Conservation (phyloP, 1,140 invertebrate species). For the Tetragnatha versicolor region DNA sequence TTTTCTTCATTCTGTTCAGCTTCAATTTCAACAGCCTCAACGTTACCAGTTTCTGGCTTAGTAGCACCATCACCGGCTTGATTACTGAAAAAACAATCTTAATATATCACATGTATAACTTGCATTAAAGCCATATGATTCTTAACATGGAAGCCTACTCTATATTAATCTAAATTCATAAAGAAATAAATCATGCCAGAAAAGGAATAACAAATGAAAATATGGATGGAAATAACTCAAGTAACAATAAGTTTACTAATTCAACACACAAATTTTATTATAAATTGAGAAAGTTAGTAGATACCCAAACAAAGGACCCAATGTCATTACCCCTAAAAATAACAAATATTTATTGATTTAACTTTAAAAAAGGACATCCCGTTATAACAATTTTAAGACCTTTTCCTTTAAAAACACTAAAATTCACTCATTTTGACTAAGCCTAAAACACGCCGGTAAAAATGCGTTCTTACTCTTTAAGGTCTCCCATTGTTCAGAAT, state of each 20-base stretch:
- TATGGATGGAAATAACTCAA: not conserved
- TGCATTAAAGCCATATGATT: not conserved
- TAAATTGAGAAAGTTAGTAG: not conserved
- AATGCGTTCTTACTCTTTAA: slow-evolving; percentile 8
- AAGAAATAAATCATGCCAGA: not conserved
- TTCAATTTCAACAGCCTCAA: slow-evolving; percentile 6
- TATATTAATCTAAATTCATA: not conserved
- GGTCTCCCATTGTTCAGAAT: slow-evolving; percentile 8
- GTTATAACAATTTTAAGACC: not conserved
- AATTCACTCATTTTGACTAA: no score
- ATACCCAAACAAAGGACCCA: not conserved
- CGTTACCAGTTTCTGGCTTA: not conserved
- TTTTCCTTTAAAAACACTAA: not conserved
- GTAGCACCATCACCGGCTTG: not conserved
- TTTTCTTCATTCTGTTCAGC: not conserved
- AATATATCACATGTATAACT: not conserved
- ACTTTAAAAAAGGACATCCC: not conserved
- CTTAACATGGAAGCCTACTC: no score
- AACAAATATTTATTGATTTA: not conserved
- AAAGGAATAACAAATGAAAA: not conserved
- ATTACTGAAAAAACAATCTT: not conserved
- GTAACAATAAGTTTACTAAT: not conserved
- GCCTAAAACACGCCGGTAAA: no score
- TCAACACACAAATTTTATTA: no score
- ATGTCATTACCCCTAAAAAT: not conserved